A percentile compares a stretch with the other conserved stretches of the same genome.
Conservation (phyloP, 2,113 vertebrate species). For the Oxyura jamaicensis region DNA sequence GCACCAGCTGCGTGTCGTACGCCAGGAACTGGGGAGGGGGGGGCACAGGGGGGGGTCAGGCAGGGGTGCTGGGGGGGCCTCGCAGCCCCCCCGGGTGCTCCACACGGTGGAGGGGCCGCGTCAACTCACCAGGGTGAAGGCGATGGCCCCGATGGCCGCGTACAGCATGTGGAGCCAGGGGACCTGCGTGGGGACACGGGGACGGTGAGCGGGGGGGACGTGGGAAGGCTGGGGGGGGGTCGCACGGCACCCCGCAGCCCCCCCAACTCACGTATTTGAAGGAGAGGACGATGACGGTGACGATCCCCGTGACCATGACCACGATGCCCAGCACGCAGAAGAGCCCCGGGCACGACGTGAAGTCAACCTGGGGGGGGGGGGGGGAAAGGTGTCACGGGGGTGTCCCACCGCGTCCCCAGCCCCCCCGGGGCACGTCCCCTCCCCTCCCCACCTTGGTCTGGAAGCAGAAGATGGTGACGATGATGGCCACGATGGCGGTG, state of each 20-base stretch:
- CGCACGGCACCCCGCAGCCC: not conserved
- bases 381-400: not conserved
- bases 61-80: not conserved
- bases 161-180: conserved; percentile 96
- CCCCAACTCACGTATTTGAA: conserved; percentile 90
- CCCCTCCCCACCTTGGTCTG: conserved; percentile 89
- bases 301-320: conserved; percentile 86
- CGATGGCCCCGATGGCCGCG: conserved; percentile 87
- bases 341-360: conserved; percentile 91
- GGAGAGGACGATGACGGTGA: conserved; percentile 87
- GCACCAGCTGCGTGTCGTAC: conserved; percentile 93
- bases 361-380: conserved; percentile 85
- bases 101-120: not conserved
- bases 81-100: not conserved
- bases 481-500: conserved; percentile 87
- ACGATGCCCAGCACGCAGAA: conserved; percentile 88
- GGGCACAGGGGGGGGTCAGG: not conserved
- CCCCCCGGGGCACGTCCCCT: accelerated
- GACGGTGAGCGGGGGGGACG: not conserved
- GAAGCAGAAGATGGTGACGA: conserved; percentile 95
- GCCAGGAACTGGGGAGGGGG: conserved; percentile 86
- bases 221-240: not conserved
- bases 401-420: not conserved
- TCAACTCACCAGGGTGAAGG: conserved; percentile 91
- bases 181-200: conserved; percentile 66